Evolutionary conservation across 2,113 vertebrate genomes (phyloP), one percentile per base, ranked within the genome.

Genomic region (Podarcis muralis): DNA sequence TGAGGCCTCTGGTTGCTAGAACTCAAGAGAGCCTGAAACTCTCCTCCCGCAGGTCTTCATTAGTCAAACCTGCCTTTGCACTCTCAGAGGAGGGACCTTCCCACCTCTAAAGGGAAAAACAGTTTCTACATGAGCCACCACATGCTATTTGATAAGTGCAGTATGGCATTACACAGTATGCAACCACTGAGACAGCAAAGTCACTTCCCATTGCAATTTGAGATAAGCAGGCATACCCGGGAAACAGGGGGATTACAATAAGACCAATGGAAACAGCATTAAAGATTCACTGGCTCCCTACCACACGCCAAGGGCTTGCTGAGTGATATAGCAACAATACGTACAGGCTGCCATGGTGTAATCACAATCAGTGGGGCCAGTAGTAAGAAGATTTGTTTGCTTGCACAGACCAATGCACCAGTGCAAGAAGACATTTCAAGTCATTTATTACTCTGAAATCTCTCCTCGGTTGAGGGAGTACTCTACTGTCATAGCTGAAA

Each of bases 211-310:
- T 20, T 8, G 23, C 37, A 22, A 3, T 83, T 62, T 80, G 77
- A 72, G 43, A 87, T 16, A 53, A 25, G 22, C 65, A 89, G 57
- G 76, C 82, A 87, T 84, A 81, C 57, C 77, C 8, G 0, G 75
- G 20, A 76, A 89, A 90, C 1, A 82, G 80, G 82, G 83, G 91
- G 76, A 90, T 93, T 90, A 71, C 84, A 83, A 90, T 93, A 87
- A 85, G 92, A 90, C 40, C 89, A 87, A 76, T 88, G 94, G 95
- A 95, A 96, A 95, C 90, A 30, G 71, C 66, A 95, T 95, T 89
- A 94, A 94, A 94, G 81, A 95, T 95, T 95, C 91, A 95, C 37
- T 89, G 88, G 87, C 5, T 83, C 62, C 80, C 15, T 88, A 32
- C 37, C 25, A 82, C 59, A 75, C 12, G 53, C 3, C 23, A 88